Evolutionary conservation across 2,113 vertebrate species (phyloP), one percentile per base, ranked within the genome.

Genomic region (Sciurus niger): DNA sequence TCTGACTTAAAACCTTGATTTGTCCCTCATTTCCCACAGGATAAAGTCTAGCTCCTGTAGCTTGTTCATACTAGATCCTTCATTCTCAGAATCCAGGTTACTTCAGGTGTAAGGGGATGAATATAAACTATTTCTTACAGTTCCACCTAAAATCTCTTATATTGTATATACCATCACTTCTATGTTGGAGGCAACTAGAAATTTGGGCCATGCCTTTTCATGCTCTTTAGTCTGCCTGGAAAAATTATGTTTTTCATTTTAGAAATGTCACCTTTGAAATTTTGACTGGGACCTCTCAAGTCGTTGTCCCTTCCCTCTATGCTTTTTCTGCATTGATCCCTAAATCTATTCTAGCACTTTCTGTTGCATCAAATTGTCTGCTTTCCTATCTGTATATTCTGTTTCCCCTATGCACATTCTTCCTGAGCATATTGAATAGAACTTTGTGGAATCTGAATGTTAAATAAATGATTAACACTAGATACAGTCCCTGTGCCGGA

Each of bases 391-490:
- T 58, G 20, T 32, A 25, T 70, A 43, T 76, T 70, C 37, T 34
- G 16, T 53, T 85, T 13, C 43, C 9, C 72, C 25, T 14, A 32
- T 1, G 14, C 17, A 46, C 30, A 28, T 17, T 63, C 48, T n/a
- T 70, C 34, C 30, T n/a, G 6, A 58, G 70, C 40, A 77, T 16
- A 37, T 9, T 25, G 58, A 89, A 80, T 13, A 85, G 51, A 83
- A 92, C 48, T 80, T 95, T 65, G 48, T 34, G 43, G 40, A 24
- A 13, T 79, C 13, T 25, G 46, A 32, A 37, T 72, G 37, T 73
- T 76, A 74, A 91, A 89, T 68, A 79, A 60, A 43, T 70, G 28
- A 83, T 60, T 79, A 83, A 92, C 68, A 63, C 22, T 43, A 84
- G 58, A 73, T 76, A 77, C 28, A 84, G 53, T 89, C 73, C 34